Conservation (phyloP, 2,888 invertebrate species). For the Allygus modestus region DNA sequence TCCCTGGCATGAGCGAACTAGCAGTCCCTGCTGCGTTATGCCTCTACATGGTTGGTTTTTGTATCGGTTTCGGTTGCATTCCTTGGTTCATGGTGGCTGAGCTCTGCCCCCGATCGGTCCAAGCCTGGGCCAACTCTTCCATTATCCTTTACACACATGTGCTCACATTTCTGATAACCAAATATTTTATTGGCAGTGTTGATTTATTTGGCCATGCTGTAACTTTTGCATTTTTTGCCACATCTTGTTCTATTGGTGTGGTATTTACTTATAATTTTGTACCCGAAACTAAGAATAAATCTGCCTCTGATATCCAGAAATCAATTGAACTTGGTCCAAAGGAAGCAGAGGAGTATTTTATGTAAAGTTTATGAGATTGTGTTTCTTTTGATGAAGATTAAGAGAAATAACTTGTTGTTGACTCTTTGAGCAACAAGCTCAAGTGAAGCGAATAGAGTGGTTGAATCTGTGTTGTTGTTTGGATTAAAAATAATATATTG, state of each 20-base stretch:
- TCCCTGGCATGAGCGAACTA: constrained; percentile 70
- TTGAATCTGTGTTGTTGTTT: no score
- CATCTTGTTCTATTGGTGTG: constrained; percentile 13
- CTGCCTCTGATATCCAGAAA: constrained; percentile 11
- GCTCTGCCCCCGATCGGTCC: constrained; percentile 73
- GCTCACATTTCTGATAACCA: constrained; percentile 29
- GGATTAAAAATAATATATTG: no score
- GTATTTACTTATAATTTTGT: constrained; percentile 25
- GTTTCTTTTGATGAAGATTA: no score
- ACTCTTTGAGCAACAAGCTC: no score
- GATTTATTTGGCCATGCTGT: constrained; percentile 29
- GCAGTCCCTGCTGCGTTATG: constrained; percentile 72
- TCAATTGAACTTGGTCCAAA: constrained; percentile 40
- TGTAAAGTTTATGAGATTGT: neutral
- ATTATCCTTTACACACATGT: constrained; percentile 53
- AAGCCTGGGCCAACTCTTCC: constrained; percentile 57
- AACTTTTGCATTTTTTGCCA: constrained; percentile 42
- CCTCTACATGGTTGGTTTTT: constrained; percentile 73
- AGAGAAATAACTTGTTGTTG: no score
- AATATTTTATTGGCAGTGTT: constrained; percentile 38
- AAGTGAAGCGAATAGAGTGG: no score
- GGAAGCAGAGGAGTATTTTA: constrained; percentile 8
- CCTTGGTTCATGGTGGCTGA: constrained; percentile 75
- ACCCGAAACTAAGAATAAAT: constrained; percentile 39
- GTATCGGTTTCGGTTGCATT: constrained; percentile 74